A percentile compares a stretch with the other conserved stretches of the same genome.
These are phyloP conservation scores for Nomada flava DNA, from an alignment of 2,888 invertebrate genomes.

Conservation along the genomic window DNA sequence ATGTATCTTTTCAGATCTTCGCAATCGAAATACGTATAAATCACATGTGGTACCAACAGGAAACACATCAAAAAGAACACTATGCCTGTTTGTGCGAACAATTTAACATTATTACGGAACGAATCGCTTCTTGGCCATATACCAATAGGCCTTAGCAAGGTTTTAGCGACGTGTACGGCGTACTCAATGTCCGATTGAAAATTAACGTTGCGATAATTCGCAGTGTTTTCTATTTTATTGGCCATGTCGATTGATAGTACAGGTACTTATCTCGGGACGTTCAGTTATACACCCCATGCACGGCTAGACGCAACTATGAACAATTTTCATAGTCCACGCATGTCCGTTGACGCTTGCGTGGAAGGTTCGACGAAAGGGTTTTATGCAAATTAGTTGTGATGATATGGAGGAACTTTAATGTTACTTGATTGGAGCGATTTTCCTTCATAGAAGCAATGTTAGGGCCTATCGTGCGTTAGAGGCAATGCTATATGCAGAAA, in stretches of 20 bases:
- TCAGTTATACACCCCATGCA: too few relatives aligned
- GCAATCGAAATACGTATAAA: conserved; percentile 77
- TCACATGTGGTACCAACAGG: conserved; percentile 76
- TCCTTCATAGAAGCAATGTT: background rate
- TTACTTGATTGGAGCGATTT: background rate
- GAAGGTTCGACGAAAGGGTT: conserved; percentile 16
- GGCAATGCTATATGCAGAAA: background rate
- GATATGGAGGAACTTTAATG: conserved; percentile 3
- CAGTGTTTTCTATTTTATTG: background rate
- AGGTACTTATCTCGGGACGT: too few relatives aligned
- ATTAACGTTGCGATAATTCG: conserved; percentile 60
- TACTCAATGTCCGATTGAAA: conserved; percentile 74
- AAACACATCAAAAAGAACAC: conserved; percentile 77
- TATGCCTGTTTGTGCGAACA: conserved; percentile 66
- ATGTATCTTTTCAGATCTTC: conserved; percentile 78
- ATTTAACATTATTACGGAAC: conserved; percentile 53
- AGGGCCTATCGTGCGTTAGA: background rate
- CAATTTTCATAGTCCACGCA: too few relatives aligned
- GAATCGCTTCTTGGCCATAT: conserved; percentile 78
- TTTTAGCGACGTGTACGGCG: conserved; percentile 73
- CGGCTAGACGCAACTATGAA: background rate
- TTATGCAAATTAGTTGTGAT: background rate
- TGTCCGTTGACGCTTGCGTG: conserved; percentile 43
- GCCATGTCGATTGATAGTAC: background rate
- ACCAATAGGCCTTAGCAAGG: conserved; percentile 76